phyloP scores from a whole-genome alignment of 2,888 invertebrate genomes.

The Melanotus villosus region DNA sequence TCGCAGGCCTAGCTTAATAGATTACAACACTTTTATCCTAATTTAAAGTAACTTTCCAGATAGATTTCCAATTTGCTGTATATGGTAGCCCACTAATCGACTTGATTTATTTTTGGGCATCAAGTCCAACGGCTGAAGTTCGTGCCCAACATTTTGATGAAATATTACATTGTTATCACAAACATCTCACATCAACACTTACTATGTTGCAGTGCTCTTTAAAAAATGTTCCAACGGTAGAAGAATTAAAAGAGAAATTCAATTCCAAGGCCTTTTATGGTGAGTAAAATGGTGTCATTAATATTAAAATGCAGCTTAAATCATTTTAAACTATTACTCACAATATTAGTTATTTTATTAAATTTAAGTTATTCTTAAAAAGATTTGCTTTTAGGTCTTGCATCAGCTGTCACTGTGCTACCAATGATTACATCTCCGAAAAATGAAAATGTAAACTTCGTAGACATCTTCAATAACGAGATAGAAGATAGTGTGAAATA shows the following conservation, averaged over 20 bases:
- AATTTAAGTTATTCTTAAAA: too few species aligned
- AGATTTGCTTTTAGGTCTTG: too few species aligned
- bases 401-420: constrained; percentile 59
- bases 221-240: constrained; percentile 59
- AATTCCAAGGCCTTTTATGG: constrained; percentile 60
- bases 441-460: constrained; percentile 61
- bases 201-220: constrained; percentile 57
- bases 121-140: constrained; percentile 62
- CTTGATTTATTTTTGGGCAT: constrained; percentile 67
- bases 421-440: constrained; percentile 59
- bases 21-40: too few species aligned
- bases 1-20: too few species aligned
- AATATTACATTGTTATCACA: constrained; percentile 61
- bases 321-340: too few species aligned
- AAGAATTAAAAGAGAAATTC: constrained; percentile 59
- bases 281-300: constrained; percentile 45
- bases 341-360: too few species aligned
- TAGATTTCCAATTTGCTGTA: constrained; percentile 68
- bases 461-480: constrained; percentile 56
- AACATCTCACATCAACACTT: constrained; percentile 56
- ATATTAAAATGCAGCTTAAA: too few species aligned
- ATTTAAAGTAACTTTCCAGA: constrained; percentile 63
- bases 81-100: constrained; percentile 68
- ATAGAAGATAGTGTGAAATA: constrained; percentile 58
- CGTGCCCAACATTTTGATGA: constrained; percentile 57